Base-by-base conservation (phyloP, 2,888 invertebrate genomes). In the Coenonympha arcania region DNA sequence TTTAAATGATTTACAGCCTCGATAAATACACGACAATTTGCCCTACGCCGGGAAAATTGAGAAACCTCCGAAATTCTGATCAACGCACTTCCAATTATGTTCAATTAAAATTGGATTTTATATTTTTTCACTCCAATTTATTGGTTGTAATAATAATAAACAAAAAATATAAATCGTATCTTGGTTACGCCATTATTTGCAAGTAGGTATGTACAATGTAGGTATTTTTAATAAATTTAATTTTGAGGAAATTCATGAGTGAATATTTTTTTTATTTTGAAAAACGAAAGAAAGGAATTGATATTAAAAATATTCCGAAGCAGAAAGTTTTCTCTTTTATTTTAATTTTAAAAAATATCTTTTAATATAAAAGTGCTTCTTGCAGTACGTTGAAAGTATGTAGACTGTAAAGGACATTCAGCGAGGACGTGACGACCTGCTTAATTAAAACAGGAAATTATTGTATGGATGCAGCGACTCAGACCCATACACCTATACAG, bases 361-460 rank as follows among this genome's bases (percentile, higher is more conserved):
- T 13, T 30, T 4, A 9, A 6, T 30, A 30, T 13, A 13, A 4
- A 11, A 36, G 11, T 19, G 18, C n/a, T 16, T 11, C 11, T 20
- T 19, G 6, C 20, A 36, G 19, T n/a, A 20, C 1, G 36, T 11
- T 19, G 39, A 15, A 24, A 41, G 33, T 43, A 46, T 37, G 54
- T 34, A 41, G 52, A 39, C 39, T 42, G 46, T 48, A 44, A 43
- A 50, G 42, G 50, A 55, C 58, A 54, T 59, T 59, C 53, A 36
- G 52, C 33, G 48, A 26, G 53, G 57, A 60, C 64, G 63, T 65
- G 62, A 63, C 63, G 54, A 58, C 58, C 55, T 58, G 57, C 54
- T 63, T 60, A 65, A 63, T 64, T 65, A 63, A 62, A 63, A 48
- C 59, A 60, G 24, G 9, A 9, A 39, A 39, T 24, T 37, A 39